Percentiles rank a stretch among this genome's conserved stretches.
Conservation (phyloP, 2,113 vertebrate genomes). For the Nettapus auritus region DNA sequence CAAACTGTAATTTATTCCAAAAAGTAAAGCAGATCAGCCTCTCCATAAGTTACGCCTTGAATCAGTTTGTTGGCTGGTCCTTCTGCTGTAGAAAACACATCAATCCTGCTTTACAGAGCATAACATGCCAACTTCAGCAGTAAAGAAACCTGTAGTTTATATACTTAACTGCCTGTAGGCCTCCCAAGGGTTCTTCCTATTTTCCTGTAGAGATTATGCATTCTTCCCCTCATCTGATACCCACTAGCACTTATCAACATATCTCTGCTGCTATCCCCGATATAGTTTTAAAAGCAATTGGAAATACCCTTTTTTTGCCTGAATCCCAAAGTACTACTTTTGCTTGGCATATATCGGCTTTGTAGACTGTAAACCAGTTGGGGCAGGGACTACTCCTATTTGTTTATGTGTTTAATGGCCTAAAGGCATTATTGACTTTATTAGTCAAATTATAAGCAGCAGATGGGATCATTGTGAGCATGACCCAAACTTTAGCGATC, state of each 20-base stretch:
- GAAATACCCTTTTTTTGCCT: background rate
- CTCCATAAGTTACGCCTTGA: rapidly evolving
- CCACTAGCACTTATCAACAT: background rate
- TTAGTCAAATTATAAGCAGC: background rate
- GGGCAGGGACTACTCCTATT: background rate
- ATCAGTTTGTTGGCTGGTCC: background rate
- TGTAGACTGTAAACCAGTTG: background rate
- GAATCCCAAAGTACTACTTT: background rate
- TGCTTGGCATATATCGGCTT: background rate
- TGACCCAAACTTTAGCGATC: background rate
- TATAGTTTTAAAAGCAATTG: background rate
- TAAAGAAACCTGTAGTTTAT: slow-evolving; percentile 16
- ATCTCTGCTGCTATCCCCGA: background rate
- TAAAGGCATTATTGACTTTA: background rate
- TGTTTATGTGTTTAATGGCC: background rate
- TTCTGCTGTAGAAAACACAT: background rate
- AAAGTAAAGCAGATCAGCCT: background rate
- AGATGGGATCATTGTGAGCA: background rate
- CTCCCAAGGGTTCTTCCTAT: background rate
- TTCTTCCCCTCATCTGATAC: background rate
- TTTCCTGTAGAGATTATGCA: background rate
- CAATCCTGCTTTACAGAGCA: background rate
- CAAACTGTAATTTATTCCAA: slow-evolving; percentile 28
- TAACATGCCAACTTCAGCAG: background rate
- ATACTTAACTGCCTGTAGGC: background rate